Evolutionary conservation across 2,113 vertebrate species (phyloP).

Genomic region (Vidua chalybeata): DNA sequence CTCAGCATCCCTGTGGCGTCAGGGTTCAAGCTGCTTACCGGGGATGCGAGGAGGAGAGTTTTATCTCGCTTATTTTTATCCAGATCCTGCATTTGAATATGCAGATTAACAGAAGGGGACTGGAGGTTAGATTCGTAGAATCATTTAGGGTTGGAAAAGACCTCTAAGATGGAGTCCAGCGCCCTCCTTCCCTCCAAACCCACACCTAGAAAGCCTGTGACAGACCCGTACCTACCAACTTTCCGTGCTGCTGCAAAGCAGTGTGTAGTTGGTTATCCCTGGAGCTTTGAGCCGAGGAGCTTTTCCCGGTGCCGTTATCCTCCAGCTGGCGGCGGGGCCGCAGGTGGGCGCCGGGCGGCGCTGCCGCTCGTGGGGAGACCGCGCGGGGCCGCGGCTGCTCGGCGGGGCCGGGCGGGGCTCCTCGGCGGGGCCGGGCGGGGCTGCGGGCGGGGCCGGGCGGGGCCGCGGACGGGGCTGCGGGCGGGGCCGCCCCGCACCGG

Average conservation of each 20-base stretch:
- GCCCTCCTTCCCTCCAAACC: background rate
- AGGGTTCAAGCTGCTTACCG: background rate
- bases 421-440: too few relatives aligned
- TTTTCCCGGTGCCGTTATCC: fast-evolving
- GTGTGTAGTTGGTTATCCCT: fast-evolving
- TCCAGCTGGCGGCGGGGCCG: background rate
- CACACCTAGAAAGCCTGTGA: fast-evolving
- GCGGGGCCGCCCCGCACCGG: background rate
- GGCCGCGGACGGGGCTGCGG: too few relatives aligned
- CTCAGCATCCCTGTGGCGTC: background rate
- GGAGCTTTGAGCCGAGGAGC: fast-evolving
- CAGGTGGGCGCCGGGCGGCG: background rate
- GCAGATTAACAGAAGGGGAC: background rate
- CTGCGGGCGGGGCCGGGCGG: too few relatives aligned
- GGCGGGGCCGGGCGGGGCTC: too few relatives aligned
- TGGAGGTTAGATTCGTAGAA: background rate
- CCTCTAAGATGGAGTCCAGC: background rate
- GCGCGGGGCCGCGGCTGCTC: too few relatives aligned
- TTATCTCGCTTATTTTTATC: background rate
- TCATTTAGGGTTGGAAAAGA: background rate
- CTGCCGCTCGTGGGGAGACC: background rate
- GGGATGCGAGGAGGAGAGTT: too few relatives aligned
- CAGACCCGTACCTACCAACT: fast-evolving
- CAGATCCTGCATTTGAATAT: background rate
- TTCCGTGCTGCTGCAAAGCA: background rate